Conservation (phyloP, 1,140 invertebrate genomes). For the Triops longicaudatus region DNA sequence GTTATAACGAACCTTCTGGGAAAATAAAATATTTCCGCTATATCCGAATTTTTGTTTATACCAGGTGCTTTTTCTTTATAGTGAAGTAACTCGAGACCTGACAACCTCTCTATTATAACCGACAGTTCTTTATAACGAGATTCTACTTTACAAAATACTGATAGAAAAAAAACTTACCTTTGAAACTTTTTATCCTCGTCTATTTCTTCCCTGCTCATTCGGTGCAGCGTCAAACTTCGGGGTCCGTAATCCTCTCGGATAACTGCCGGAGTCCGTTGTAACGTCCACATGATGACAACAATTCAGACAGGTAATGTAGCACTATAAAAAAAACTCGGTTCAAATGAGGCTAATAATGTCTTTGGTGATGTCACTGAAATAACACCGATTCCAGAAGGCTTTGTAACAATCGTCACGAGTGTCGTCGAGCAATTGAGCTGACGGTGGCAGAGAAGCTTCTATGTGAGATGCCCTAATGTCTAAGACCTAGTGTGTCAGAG, state of each 20-base stretch:
- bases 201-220: not conserved
- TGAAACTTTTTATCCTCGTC: not conserved
- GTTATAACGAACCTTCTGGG: no score
- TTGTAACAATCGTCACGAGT: not conserved
- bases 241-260: not conserved
- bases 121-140: no score
- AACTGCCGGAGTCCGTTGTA: not conserved
- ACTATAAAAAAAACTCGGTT: no score
- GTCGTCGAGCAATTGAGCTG: not conserved
- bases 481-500: not conserved
- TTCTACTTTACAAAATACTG: no score
- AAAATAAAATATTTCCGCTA: no score
- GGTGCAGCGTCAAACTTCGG: not conserved
- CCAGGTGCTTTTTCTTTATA: no score
- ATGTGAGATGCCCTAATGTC: not conserved
- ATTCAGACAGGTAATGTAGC: not conserved
- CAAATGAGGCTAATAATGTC: not conserved
- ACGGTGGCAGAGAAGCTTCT: not conserved
- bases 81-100: no score
- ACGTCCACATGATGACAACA: not conserved
- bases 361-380: not conserved
- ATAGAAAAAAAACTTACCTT: not conserved
- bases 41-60: no score
- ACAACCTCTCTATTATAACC: no score
- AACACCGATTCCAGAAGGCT: not conserved